Percentiles rank a stretch among this genome's conserved stretches.
Evolutionary conservation across 2,113 vertebrate species (phyloP).

Genomic region (Sphyrna mokarran): DNA sequence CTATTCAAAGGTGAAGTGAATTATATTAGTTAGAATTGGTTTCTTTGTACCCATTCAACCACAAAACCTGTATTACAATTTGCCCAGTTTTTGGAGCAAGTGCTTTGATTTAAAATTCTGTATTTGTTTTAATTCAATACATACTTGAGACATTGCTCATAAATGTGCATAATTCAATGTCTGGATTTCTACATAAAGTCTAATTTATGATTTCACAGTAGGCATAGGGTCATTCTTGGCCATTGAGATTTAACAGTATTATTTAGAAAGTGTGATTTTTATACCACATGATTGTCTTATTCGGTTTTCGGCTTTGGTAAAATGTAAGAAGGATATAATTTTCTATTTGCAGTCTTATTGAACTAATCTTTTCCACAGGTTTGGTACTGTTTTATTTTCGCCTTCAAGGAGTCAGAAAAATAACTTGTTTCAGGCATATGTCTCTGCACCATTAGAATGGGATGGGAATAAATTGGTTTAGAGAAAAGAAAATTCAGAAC

Average conservation of each 20-base stretch:
- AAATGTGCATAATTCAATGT: conserved; percentile 61
- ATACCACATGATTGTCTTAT: conserved; percentile 38
- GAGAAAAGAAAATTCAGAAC: background rate
- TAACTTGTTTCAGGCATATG: background rate
- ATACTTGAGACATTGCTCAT: conserved; percentile 56
- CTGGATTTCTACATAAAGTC: conserved; percentile 60
- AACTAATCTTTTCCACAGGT: background rate
- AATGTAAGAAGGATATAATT: conserved; percentile 61
- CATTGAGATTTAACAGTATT: conserved; percentile 60
- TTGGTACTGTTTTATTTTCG: background rate
- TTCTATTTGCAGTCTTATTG: conserved; percentile 57
- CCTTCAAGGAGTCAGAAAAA: background rate
- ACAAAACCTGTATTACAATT: conserved; percentile 34
- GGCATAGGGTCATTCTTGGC: conserved; percentile 51
- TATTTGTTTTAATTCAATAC: conserved; percentile 52
- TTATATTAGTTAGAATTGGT: conserved; percentile 36
- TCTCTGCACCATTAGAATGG: background rate
- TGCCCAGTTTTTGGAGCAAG: conserved; percentile 46
- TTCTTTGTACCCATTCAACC: conserved; percentile 36
- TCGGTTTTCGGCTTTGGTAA: conserved; percentile 48
- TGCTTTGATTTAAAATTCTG: conserved; percentile 51
- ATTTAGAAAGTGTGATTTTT: conserved; percentile 54
- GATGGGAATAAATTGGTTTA: background rate
- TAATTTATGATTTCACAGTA: conserved; percentile 58
- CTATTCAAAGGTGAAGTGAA: conserved; percentile 56